phyloP scores from a whole-genome alignment of 30 jellyfish, hydroid and myxozoan genomes.

The Pseudorhiza aurosa region DNA sequence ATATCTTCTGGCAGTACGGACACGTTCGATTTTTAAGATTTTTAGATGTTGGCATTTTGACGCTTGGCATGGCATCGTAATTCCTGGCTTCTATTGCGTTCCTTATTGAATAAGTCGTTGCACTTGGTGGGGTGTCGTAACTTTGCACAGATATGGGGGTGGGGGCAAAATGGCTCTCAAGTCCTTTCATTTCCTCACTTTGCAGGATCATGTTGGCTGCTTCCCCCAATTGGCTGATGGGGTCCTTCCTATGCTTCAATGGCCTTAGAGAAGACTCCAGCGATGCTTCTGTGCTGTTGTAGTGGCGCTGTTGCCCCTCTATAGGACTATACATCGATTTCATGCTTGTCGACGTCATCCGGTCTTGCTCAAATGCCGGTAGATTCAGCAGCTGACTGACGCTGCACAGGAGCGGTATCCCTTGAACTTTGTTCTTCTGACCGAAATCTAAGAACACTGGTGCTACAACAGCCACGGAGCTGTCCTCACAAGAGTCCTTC shows the following conservation, averaged over 20 bases:
- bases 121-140: background rate
- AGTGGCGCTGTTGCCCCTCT: background rate
- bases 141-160: background rate
- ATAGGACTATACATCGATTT: background rate
- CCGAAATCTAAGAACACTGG: slow-evolving; percentile 49
- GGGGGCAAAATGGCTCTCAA: background rate
- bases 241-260: slow-evolving; percentile 1
- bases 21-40: slow-evolving; percentile 57
- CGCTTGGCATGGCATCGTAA: background rate
- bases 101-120: background rate
- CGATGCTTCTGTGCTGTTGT: background rate
- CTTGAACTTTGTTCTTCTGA: slow-evolving; percentile 51
- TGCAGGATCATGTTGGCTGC: slow-evolving; percentile 67
- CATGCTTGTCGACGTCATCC: background rate
- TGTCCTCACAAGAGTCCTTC: slow-evolving; percentile 1
- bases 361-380: slow-evolving; percentile 3
- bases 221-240: slow-evolving; percentile 64
- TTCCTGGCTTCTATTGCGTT: background rate
- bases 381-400: slow-evolving; percentile 50
- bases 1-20: slow-evolving; percentile 61
- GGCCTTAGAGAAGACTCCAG: background rate
- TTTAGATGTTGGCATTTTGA: slow-evolving; percentile 9
- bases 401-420: slow-evolving; percentile 46
- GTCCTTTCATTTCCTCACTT: background rate
- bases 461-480: slow-evolving; percentile 63